Evolutionary conservation across 1,140 invertebrate species (phyloP).

Genomic region (Oryzaephilus surinamensis): DNA sequence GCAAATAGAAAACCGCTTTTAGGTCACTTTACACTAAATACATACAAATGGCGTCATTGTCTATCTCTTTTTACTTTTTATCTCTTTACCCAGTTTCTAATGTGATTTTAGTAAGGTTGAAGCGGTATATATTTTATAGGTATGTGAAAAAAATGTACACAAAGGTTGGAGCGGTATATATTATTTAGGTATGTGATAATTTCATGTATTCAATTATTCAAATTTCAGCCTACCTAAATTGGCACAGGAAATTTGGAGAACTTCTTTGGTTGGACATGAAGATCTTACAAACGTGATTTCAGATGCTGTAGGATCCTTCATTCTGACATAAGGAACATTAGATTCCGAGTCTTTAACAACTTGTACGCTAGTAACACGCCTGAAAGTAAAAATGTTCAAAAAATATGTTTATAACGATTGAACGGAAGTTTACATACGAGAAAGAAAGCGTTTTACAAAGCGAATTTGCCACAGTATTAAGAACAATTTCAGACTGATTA

Average conservation of each 20-base stretch:
- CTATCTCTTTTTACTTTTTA: too few species aligned
- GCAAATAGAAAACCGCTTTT: too few species aligned
- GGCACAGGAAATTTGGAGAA: constrained; percentile 67
- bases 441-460: constrained; percentile 65
- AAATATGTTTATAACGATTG: constrained; percentile 5
- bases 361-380: constrained; percentile 28
- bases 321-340: constrained; percentile 53
- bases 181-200: too few species aligned
- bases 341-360: constrained; percentile 31
- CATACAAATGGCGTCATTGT: too few species aligned
- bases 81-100: too few species aligned
- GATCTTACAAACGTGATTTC: constrained; percentile 72
- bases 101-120: too few species aligned
- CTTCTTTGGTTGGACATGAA: constrained; percentile 62
- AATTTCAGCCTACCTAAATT: constrained; percentile 61
- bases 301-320: constrained; percentile 63
- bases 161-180: too few species aligned
- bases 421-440: constrained; percentile 43
- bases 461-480: constrained; percentile 60
- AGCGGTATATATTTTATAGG: too few species aligned
- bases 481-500: constrained; percentile 42
- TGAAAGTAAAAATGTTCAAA: too few species aligned
- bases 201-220: too few species aligned
- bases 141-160: too few species aligned
- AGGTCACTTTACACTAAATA: too few species aligned